Evolutionary conservation across 2,113 vertebrate species (phyloP).

Genomic region (Leptodactylus fuscus): DNA sequence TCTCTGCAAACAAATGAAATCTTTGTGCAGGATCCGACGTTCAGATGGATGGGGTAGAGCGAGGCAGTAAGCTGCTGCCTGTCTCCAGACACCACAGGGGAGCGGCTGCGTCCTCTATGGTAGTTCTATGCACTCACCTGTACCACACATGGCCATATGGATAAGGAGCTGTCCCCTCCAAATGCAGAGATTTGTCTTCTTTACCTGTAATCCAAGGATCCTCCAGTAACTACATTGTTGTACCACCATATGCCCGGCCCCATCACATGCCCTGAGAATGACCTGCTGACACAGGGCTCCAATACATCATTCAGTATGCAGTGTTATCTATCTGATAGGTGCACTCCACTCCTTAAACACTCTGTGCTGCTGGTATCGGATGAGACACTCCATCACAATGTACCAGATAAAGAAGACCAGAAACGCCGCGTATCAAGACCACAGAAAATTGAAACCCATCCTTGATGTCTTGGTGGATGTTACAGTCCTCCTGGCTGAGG

Average conservation of each 20-base stretch:
- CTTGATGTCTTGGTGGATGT: not conserved
- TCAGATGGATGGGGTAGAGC: not conserved
- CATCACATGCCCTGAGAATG: too few species aligned
- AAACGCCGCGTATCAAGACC: too few species aligned
- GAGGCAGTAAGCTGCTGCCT: not conserved
- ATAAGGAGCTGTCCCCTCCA: not conserved
- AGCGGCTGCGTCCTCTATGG: not conserved
- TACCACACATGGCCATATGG: not conserved
- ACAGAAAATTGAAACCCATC: slow-evolving; percentile 30
- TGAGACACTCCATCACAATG: too few species aligned
- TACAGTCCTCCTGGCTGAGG: not conserved
- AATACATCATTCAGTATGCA: too few species aligned
- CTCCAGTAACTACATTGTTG: too few species aligned
- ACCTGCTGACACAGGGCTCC: too few species aligned
- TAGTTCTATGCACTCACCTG: not conserved
- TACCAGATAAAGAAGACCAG: too few species aligned
- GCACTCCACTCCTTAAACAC: too few species aligned
- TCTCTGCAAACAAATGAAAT: slow-evolving; percentile 38
- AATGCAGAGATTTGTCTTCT: not conserved
- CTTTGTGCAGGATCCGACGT: slow-evolving; percentile 1
- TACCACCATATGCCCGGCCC: too few species aligned
- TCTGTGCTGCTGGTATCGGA: too few species aligned
- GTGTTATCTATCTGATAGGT: too few species aligned
- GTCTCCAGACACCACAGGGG: not conserved
- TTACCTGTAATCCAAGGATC: too few species aligned